These are phyloP conservation scores for Chaunax sp. DNA, from an alignment of 2,797 vertebrate species.

Conservation along the genomic window DNA sequence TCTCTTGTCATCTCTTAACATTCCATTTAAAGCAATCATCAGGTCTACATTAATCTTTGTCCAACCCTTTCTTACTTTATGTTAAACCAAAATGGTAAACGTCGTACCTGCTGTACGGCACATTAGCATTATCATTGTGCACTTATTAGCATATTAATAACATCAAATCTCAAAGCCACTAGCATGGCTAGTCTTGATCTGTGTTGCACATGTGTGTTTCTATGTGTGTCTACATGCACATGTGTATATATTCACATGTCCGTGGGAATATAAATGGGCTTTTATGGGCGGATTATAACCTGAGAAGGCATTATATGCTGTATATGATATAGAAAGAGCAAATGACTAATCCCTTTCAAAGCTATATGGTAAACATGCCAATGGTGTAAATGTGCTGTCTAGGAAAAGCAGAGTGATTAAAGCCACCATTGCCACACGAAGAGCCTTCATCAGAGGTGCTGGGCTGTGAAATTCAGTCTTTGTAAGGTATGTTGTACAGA, in stretches of 20 bases:
- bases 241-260: conserved; percentile 13
- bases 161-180: not conserved
- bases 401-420: conserved; percentile 43
- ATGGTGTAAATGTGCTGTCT: conserved; percentile 13
- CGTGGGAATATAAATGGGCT: conserved; percentile 18
- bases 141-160: not conserved
- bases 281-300: conserved; percentile 45
- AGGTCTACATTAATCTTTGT: too few species aligned
- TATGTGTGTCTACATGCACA: not conserved
- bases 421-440: not conserved
- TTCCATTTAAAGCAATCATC: too few species aligned
- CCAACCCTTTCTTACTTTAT: too few species aligned
- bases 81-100: not conserved
- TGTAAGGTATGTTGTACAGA: conserved; percentile 24
- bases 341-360: conserved; percentile 35
- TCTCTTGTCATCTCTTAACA: too few species aligned
- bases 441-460: conserved; percentile 14
- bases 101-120: not conserved
- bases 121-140: not conserved
- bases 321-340: conserved; percentile 13
- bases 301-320: conserved; percentile 25
- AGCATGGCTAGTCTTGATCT: too few species aligned
- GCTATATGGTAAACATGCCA: conserved; percentile 25
- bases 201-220: too few species aligned
- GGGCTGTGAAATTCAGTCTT: conserved; percentile 23